These are phyloP conservation scores for Choreutis nemorana DNA, from an alignment of 2,888 invertebrate species.

Conservation along the genomic window DNA sequence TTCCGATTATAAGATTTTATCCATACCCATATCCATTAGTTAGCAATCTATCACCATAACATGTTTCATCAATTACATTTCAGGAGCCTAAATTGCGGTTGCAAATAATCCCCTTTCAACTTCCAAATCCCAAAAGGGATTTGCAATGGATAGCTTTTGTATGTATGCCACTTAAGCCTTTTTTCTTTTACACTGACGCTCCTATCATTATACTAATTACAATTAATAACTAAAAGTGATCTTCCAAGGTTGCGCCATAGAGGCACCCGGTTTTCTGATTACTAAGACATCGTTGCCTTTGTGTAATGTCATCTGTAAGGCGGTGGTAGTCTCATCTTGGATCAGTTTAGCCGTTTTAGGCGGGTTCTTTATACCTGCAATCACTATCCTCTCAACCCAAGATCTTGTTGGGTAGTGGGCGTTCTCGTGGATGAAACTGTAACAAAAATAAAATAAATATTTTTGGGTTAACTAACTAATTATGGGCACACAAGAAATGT, in stretches of 20 bases:
- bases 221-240: constrained; percentile 62
- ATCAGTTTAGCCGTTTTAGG: constrained; percentile 72
- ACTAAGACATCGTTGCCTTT: constrained; percentile 73
- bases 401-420: constrained; percentile 78
- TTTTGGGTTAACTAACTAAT: neutral
- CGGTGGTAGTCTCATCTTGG: constrained; percentile 62
- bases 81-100: too few relatives aligned
- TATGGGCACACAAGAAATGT: too few relatives aligned
- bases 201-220: too few relatives aligned
- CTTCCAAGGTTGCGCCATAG: constrained; percentile 81
- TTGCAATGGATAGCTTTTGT: too few relatives aligned
- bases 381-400: constrained; percentile 89
- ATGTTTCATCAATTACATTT: too few relatives aligned
- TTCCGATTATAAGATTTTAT: too few relatives aligned
- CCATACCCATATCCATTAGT: too few relatives aligned
- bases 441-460: constrained; percentile 2
- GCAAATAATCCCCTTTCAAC: too few relatives aligned
- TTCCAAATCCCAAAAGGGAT: too few relatives aligned
- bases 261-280: constrained; percentile 86
- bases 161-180: too few relatives aligned
- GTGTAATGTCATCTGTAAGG: constrained; percentile 73
- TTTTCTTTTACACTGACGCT: too few relatives aligned
- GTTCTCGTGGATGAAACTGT: constrained; percentile 67
- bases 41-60: too few relatives aligned
- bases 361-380: constrained; percentile 76